These are phyloP conservation scores for Rallus limicola DNA, from an alignment of 2,113 vertebrate species.

Conservation along the genomic window DNA sequence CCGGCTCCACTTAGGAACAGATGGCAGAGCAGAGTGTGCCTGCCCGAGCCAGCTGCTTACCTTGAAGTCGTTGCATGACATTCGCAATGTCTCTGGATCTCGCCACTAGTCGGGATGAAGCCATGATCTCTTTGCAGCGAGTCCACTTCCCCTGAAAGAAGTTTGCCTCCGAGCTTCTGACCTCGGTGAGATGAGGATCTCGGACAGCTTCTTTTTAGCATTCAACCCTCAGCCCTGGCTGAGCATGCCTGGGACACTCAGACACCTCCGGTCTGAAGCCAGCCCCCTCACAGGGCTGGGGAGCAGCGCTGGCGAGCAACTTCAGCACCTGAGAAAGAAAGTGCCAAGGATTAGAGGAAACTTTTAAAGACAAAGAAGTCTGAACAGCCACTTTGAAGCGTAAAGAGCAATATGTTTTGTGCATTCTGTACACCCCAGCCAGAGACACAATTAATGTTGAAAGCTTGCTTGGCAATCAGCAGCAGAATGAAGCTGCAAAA, in stretches of 20 bases:
- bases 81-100: slow-evolving; percentile 87
- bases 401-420: not conserved
- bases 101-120: slow-evolving; percentile 78
- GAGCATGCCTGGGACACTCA: slow-evolving; percentile 8
- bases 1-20: not conserved
- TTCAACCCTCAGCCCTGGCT: slow-evolving; percentile 53
- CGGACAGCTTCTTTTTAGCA: slow-evolving; percentile 11
- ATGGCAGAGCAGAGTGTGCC: not conserved
- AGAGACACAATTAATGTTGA: slow-evolving; percentile 30
- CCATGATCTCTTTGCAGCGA: slow-evolving; percentile 77
- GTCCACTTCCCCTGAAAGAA: slow-evolving; percentile 7
- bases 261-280: slow-evolving; percentile 52
- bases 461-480: slow-evolving; percentile 16
- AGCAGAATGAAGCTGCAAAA: slow-evolving; percentile 5
- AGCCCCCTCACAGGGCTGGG: not conserved
- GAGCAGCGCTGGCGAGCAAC: not conserved
- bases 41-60: slow-evolving; percentile 67
- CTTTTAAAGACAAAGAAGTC: not conserved
- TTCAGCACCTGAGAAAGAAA: slow-evolving; percentile 61
- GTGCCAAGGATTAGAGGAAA: not conserved
- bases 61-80: slow-evolving; percentile 96
- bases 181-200: not conserved
- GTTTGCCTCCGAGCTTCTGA: not conserved
- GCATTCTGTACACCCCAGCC: not conserved
- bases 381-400: not conserved